Conservation (phyloP, 1,140 invertebrate genomes). For the Polypedilum pembai region DNA sequence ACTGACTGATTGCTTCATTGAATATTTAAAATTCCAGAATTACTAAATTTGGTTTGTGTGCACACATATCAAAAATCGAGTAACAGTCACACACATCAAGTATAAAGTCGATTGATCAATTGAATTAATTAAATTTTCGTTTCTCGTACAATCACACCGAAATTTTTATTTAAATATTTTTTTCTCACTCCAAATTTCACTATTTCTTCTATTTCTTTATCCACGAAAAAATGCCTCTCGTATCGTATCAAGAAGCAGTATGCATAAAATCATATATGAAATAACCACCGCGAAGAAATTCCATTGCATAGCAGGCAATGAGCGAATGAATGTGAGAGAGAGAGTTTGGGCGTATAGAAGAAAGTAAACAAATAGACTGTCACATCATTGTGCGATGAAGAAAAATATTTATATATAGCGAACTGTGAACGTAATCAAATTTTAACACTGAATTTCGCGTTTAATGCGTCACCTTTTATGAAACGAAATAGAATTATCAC, state of each 20-base stretch:
- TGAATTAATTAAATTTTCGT: slow-evolving; percentile 19
- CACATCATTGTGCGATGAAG: background rate
- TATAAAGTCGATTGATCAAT: background rate
- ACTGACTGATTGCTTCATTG: background rate
- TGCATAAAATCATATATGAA: no score
- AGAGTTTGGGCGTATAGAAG: background rate
- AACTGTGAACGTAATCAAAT: slow-evolving; percentile 21
- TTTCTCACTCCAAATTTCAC: background rate
- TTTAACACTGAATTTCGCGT: background rate
- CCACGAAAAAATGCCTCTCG: no score
- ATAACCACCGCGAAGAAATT: background rate
- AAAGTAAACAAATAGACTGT: slow-evolving; percentile 9
- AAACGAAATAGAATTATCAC: background rate
- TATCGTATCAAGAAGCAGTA: no score
- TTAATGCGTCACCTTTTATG: background rate
- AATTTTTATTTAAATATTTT: background rate
- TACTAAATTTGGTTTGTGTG: background rate
- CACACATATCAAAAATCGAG: no score
- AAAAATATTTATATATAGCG: no score
- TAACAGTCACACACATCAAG: background rate
- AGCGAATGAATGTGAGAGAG: background rate
- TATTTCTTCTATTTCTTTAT: no score
- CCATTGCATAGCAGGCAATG: background rate
- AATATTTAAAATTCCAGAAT: background rate
- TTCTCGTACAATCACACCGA: background rate